These are phyloP conservation scores for Apolygus lucorum DNA, from an alignment of 1,140 invertebrate species.

Conservation along the genomic window DNA sequence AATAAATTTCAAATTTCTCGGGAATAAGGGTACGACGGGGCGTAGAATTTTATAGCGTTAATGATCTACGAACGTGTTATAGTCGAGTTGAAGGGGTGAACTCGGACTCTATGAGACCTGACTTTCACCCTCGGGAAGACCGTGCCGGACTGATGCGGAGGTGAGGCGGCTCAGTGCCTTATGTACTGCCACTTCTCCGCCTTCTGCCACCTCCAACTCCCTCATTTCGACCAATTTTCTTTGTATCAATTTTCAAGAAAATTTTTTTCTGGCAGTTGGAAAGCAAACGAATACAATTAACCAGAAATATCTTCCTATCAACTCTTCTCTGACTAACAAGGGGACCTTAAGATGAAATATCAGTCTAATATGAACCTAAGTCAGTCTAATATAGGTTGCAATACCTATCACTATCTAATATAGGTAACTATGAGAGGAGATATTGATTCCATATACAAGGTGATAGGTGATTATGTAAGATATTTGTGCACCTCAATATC, in stretches of 20 bases:
- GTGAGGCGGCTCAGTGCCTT: neutral
- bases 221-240: neutral
- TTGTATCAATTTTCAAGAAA: neutral
- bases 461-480: too few species aligned
- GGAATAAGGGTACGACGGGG: neutral
- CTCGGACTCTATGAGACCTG: slow-evolving; percentile 1
- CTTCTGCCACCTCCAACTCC: neutral
- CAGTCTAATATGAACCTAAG: neutral
- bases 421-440: too few species aligned
- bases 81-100: neutral
- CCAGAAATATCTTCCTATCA: neutral
- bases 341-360: neutral
- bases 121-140: neutral
- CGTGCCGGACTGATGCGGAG: neutral
- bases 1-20: neutral
- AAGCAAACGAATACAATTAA: too few species aligned
- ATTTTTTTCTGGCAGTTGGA: too few species aligned
- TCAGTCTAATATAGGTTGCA: neutral
- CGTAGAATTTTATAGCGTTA: too few species aligned
- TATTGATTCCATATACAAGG: too few species aligned
- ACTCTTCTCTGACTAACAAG: neutral
- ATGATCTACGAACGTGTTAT: neutral
- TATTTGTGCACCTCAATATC: too few species aligned
- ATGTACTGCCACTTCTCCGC: neutral
- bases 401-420: too few species aligned